Base-by-base conservation (phyloP, 2,797 vertebrate genomes). In the Gambusia yucatana region DNA sequence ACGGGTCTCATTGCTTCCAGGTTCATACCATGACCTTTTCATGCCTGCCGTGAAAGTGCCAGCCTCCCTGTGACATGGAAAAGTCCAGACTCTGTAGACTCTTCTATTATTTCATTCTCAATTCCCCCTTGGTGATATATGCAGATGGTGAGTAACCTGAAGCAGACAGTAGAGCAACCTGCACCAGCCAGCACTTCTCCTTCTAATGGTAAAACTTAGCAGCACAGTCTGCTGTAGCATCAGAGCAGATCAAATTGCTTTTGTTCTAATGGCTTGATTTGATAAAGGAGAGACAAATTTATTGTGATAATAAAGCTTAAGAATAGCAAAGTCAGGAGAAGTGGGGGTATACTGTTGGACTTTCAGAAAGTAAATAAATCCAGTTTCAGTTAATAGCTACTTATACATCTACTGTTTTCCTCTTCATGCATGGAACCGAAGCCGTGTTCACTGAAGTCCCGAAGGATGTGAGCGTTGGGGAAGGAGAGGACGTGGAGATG, bases 401-500 rank as follows among this genome's bases (percentile, higher is more conserved):
- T 83, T 36, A 73, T 47, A n/a, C 44, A 61, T 1, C 10, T 80
- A 65, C 63, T 84, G 36, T 77, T 85, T 86, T 20, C 41, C 3
- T 57, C 1, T 70, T 22, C 63, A 61, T 65, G 70, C 44, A 17
- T 46, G 7, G 70, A 41, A 71, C 72, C 72, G 28, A 93, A 99
- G 98, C 97, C 85, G 94, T 95, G 77, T 99, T 99, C 90, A 98
- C 97, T 46, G 97, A 99, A 96, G 97, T 98, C 93, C 98, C 98
- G 89, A 96, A 96, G 94, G 97, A 98, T 96, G 96, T 98, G 95
- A 97, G 94, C 77, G 97, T 97, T 78, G 95, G 96, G 89, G 97
- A 98, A 94, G 98, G 98, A 86, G 98, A 98, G 86, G 97, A 98
- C 85, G 97, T 98, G 92, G 97, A 98, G 94, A 98, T 99, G 97